These are phyloP conservation scores for Labeo rohita DNA, from an alignment of 2,113 vertebrate genomes.

Conservation along the genomic window DNA sequence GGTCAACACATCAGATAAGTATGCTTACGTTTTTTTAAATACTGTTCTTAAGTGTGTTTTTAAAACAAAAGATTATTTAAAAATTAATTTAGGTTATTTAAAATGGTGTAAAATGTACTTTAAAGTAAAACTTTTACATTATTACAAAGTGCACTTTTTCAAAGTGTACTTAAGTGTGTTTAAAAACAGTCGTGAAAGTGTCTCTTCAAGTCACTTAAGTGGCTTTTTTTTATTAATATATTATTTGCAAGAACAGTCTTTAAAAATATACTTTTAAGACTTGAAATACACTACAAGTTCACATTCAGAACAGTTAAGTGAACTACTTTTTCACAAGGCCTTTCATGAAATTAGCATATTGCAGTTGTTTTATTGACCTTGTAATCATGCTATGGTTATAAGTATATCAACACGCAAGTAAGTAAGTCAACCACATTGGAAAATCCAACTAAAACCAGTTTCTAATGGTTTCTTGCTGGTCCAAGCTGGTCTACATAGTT, in stretches of 20 bases:
- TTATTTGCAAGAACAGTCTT: not conserved
- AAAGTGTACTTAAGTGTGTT: not conserved
- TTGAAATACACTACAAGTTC: not conserved
- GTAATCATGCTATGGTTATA: not conserved
- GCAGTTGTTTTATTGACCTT: slow-evolving; percentile 23
- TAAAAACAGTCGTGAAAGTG: not conserved
- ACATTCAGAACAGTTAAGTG: not conserved
- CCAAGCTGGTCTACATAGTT: not conserved
- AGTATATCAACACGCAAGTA: not conserved
- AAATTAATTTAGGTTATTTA: not conserved
- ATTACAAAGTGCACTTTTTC: not conserved
- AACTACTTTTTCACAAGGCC: slow-evolving; percentile 13
- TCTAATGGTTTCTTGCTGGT: not conserved
- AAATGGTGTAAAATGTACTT: not conserved
- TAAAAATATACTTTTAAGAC: not conserved
- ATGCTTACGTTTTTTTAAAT: not conserved
- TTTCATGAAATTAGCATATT: slow-evolving; percentile 34
- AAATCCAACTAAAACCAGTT: slow-evolving; percentile 8
- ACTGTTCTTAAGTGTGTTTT: not conserved
- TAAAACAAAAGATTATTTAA: not conserved
- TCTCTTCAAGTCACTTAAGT: not conserved
- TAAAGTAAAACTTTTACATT: not conserved
- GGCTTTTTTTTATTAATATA: not conserved
- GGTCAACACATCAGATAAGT: not conserved
- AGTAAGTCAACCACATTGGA: not conserved